phyloP scores from a whole-genome alignment of 1,140 invertebrate species.

The Pteromalus puparum region DNA sequence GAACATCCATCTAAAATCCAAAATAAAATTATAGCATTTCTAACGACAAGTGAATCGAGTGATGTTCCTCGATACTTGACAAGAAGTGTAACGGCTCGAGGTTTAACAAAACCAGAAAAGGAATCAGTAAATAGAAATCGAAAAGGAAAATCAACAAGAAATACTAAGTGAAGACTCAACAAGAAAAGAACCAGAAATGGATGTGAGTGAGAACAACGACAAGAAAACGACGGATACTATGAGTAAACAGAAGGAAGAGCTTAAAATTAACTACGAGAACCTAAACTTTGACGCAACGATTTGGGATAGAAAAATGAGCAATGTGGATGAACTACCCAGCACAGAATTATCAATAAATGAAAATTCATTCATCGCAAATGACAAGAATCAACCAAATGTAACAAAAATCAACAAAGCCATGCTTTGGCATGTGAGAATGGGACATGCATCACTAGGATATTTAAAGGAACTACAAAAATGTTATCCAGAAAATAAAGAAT shows the following conservation, averaged over 20 bases:
- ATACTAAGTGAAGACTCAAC: no score
- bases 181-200: no score
- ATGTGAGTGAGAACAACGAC: no score
- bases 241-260: no score
- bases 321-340: no score
- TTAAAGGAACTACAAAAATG: constrained; percentile 48
- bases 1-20: neutral
- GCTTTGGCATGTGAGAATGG: constrained; percentile 53
- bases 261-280: no score
- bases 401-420: constrained; percentile 35
- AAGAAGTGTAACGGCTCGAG: neutral
- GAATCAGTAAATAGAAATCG: neutral
- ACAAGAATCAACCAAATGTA: neutral
- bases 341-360: no score
- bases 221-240: no score
- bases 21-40: neutral
- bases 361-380: neutral
- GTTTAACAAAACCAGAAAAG: neutral
- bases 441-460: constrained; percentile 47
- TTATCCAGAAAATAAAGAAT: neutral
- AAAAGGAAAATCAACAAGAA: neutral
- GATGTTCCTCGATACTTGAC: neutral
- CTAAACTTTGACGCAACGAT: no score
- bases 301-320: no score
- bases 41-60: neutral